Percentiles rank a stretch among this genome's conserved stretches.
phyloP scores from a whole-genome alignment of 1,140 invertebrate species.

The Ips nitidus region DNA sequence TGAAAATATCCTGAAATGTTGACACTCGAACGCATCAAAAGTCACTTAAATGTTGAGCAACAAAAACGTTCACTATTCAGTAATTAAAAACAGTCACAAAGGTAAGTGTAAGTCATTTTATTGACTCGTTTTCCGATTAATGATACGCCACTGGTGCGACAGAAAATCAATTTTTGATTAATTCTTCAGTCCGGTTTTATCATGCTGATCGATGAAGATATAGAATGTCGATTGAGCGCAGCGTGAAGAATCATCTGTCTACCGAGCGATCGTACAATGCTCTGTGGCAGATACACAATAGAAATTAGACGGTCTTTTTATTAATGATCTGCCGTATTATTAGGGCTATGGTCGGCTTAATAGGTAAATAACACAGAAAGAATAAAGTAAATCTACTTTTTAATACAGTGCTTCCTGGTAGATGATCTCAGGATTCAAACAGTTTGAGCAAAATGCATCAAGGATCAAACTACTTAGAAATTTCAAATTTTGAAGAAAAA shows the following conservation, averaged over 20 bases:
- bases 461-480: too few relatives aligned
- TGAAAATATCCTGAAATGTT: neutral
- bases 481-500: too few relatives aligned
- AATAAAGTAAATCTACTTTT: too few relatives aligned
- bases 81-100: too few relatives aligned
- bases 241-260: constrained; percentile 35
- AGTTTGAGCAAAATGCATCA: too few relatives aligned
- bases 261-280: constrained; percentile 20
- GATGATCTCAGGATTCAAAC: too few relatives aligned
- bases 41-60: neutral
- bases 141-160: constrained; percentile 7
- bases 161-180: constrained; percentile 31
- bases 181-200: constrained; percentile 30
- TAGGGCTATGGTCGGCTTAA: constrained; percentile 4
- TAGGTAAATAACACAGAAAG: neutral
- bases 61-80: too few relatives aligned
- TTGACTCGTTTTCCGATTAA: too few relatives aligned
- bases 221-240: constrained; percentile 23
- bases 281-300: constrained; percentile 29
- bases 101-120: too few relatives aligned
- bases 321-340: constrained; percentile 25
- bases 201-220: constrained; percentile 34
- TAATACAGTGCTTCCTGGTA: too few relatives aligned
- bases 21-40: neutral
- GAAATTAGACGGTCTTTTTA: constrained; percentile 32